These are phyloP conservation scores for Labeo catla DNA, from an alignment of 2,113 vertebrate species.

Conservation along the genomic window DNA sequence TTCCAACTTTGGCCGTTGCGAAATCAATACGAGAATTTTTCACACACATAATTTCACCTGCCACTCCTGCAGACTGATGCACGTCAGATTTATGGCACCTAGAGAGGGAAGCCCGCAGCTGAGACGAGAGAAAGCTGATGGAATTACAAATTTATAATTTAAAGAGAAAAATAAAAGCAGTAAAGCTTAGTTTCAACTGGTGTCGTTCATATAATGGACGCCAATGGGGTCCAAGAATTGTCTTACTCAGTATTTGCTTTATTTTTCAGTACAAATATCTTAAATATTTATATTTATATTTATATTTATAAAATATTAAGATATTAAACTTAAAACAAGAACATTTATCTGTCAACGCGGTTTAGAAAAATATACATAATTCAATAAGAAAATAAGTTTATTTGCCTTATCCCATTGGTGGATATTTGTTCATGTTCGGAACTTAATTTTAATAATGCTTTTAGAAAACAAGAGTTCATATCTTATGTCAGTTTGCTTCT, in stretches of 20 bases:
- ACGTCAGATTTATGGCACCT: neutral
- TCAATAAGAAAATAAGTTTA: no score
- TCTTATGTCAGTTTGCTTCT: no score
- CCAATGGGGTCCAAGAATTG: neutral
- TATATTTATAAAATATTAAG: no score
- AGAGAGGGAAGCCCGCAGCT: neutral
- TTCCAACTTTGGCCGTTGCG: slow-evolving; percentile 24
- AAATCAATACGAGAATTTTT: slow-evolving; percentile 29
- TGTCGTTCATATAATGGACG: neutral
- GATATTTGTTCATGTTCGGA: no score
- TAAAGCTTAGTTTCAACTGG: neutral
- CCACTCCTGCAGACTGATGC: slow-evolving; percentile 26
- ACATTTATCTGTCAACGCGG: no score
- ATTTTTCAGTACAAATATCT: neutral
- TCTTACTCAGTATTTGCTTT: neutral
- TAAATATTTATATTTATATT: no score
- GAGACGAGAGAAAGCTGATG: neutral
- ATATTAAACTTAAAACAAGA: no score
- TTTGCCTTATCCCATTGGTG: no score
- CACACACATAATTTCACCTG: slow-evolving; percentile 18
- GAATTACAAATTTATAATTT: neutral
- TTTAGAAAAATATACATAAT: no score
- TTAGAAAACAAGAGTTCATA: no score
- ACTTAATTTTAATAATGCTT: no score
- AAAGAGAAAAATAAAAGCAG: neutral